Evolutionary conservation across 2,888 invertebrate species (phyloP).

Genomic region (Cyaniris semiargus): DNA sequence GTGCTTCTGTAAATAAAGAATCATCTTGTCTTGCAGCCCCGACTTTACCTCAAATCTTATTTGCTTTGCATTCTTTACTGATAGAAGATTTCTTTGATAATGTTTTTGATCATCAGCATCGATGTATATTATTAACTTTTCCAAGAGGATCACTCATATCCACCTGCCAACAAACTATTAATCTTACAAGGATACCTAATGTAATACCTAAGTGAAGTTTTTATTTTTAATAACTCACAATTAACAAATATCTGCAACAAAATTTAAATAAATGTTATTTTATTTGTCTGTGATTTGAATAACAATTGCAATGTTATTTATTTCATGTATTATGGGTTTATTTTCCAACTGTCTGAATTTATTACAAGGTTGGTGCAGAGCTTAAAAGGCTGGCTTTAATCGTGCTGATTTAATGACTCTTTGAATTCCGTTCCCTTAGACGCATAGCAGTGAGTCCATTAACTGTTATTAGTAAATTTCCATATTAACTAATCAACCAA

Average conservation of each 20-base stretch:
- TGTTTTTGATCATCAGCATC: no score
- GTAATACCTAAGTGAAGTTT: not conserved
- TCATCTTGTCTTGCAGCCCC: not conserved
- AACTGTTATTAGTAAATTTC: not conserved
- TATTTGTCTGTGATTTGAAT: not conserved
- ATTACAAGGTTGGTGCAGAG: not conserved
- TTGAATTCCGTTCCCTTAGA: slow-evolving; percentile 3
- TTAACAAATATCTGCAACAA: not conserved
- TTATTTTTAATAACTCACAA: not conserved
- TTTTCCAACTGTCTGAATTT: not conserved
- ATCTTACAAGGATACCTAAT: not conserved
- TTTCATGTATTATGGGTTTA: not conserved
- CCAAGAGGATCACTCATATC: not conserved
- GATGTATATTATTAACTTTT: not conserved
- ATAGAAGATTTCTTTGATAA: not conserved
- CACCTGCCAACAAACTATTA: not conserved
- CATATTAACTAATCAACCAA: not conserved
- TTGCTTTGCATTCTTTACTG: not conserved
- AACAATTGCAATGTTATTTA: not conserved
- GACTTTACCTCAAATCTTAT: not conserved
- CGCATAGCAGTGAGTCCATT: not conserved
- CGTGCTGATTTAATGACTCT: not conserved
- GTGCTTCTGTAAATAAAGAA: not conserved
- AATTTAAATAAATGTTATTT: not conserved
- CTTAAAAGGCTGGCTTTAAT: slow-evolving; percentile 11